phyloP scores from a whole-genome alignment of 53 echinoderm and acorn worm species.

The Crossaster papposus region DNA sequence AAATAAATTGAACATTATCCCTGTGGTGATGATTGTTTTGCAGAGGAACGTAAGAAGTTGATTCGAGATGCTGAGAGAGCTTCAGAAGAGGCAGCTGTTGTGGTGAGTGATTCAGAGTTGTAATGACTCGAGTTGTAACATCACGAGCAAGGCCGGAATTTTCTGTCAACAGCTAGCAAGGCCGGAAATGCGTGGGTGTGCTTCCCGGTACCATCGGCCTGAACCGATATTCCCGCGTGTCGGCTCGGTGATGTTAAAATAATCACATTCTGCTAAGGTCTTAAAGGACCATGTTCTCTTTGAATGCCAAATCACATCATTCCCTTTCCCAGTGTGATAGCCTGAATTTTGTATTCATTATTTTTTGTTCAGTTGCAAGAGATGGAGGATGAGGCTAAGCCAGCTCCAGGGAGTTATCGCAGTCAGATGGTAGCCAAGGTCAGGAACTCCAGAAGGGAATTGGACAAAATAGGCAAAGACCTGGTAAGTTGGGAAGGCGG shows the following conservation, averaged over 20 bases:
- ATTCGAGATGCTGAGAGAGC: conserved; percentile 84
- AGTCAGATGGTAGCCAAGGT: conserved; percentile 83
- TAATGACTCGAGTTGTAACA: too few species aligned
- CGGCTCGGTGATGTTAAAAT: too few species aligned
- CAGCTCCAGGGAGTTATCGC: conserved; percentile 87
- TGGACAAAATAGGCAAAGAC: conserved; percentile 80
- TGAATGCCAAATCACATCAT: too few species aligned
- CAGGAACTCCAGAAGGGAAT: conserved; percentile 78
- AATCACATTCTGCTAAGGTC: too few species aligned
- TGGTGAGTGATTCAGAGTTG: conserved; percentile 68
- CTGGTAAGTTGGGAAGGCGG: conserved; percentile 66
- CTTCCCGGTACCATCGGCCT: too few species aligned
- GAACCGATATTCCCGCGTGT: too few species aligned
- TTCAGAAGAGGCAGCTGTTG: conserved; percentile 70
- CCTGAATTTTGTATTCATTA: too few species aligned
- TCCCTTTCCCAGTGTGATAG: too few species aligned
- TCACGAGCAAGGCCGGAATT: background rate
- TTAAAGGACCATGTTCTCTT: too few species aligned
- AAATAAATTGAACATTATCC: background rate
- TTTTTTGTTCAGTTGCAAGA: conserved; percentile 68
- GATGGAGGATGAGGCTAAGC: conserved; percentile 86
- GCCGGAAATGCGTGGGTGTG: too few species aligned
- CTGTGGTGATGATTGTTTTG: background rate
- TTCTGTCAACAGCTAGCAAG: too few species aligned
- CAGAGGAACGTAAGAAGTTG: conserved; percentile 89